Evolutionary conservation across 2,113 vertebrate genomes (phyloP).

Genomic region (Stigmatopora argus): DNA sequence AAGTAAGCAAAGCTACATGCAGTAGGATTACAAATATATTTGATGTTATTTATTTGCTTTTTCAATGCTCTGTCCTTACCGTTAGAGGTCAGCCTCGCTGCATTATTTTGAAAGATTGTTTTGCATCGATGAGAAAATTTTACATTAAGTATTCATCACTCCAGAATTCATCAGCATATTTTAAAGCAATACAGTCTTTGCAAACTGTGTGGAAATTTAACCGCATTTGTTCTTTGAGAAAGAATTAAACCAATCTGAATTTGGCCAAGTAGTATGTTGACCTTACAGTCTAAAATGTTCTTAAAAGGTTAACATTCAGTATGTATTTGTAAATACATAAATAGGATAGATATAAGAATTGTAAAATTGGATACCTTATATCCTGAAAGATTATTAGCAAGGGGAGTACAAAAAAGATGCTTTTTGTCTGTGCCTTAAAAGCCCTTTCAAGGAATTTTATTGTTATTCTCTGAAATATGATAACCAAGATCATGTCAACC

Average conservation of each 20-base stretch:
- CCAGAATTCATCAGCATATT: background rate
- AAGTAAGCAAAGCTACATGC: background rate
- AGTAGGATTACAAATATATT: background rate
- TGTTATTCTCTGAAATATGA: background rate
- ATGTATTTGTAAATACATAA: background rate
- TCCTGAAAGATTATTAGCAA: background rate
- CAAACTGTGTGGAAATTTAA: background rate
- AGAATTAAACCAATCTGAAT: too few relatives aligned
- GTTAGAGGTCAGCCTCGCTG: slow-evolving; percentile 56
- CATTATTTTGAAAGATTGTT: slow-evolving; percentile 9
- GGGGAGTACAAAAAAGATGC: background rate
- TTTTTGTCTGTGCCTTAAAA: background rate
- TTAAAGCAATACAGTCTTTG: background rate
- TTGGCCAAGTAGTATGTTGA: too few relatives aligned
- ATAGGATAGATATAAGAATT: background rate
- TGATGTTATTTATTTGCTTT: background rate
- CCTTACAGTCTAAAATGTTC: too few relatives aligned
- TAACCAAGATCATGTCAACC: background rate
- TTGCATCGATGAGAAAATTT: background rate
- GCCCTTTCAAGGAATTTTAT: background rate
- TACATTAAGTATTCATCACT: background rate
- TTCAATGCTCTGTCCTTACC: slow-evolving; percentile 33
- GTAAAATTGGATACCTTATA: background rate
- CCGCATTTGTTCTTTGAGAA: background rate
- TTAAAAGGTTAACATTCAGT: too few relatives aligned